Evolutionary conservation across 1,140 invertebrate genomes (phyloP), one percentile per base, ranked within the genome.

Genomic region (Drosophila funebris): DNA sequence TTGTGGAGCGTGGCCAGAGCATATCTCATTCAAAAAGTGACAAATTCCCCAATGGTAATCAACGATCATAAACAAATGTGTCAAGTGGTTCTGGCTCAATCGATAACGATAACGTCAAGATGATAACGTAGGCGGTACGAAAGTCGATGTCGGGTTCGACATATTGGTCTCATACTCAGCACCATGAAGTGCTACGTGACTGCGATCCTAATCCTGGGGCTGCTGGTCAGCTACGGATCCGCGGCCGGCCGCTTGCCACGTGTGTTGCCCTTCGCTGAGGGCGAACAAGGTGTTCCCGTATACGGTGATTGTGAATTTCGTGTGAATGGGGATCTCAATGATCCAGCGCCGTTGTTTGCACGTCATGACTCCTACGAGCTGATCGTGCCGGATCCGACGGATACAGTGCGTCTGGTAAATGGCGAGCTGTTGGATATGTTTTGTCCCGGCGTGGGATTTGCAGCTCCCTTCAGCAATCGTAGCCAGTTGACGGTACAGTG

Each of bases 391-490:
- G 79, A 90, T 73, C 68, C 90, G 16, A 72, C 71, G 61, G 90
- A 90, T 33, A 83, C 85, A 1, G 87, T 91, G 41, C 67, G 74
- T 16, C 31, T 91, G 0, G 14, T 48, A 0, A 91, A 91, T 72
- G 87, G 90, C 0, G 78, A 91, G 27, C 57, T 78, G 0, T 24
- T 91, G 43, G 90, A 91, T 39, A 89, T 91, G 83, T 90, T 83
- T 24, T 91, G 90, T 22, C 79, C 71, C 1, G 74, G 78, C 6
- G 62, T 44, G 1, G 75, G 80, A 0, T 91, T 91, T 8, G 71
- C 50, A 0, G 61, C 66, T 0, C 83, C 90, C 0, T 91, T 91
- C 8, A 44, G 11, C 6, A 90, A 87, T 29, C 61, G 56, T 0
- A 78, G 63, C 0, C 74, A 75, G 39, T 22, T 91, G 33, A 90